These are phyloP conservation scores for Neomorphus geoffroyi DNA, from an alignment of 2,797 vertebrate genomes.

Conservation along the genomic window DNA sequence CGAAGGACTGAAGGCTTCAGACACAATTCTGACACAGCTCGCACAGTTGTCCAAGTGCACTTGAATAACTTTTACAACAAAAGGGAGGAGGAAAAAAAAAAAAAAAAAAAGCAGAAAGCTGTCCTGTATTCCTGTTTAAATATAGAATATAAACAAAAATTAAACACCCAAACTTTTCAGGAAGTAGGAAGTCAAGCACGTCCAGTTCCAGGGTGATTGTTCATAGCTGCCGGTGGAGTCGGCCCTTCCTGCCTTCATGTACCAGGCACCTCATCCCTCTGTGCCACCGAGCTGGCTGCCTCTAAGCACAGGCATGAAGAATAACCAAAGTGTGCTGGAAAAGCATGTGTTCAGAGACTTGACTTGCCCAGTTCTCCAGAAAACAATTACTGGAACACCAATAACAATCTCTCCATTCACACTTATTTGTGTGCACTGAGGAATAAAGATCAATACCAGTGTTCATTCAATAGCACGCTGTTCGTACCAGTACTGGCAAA, in stretches of 20 bases:
- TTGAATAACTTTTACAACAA: background rate
- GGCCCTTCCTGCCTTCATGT: background rate
- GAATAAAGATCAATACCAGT: background rate
- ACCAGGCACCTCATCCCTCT: rapidly evolving
- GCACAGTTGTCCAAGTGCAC: background rate
- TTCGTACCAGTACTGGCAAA: background rate
- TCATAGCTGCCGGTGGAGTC: background rate
- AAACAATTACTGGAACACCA: background rate
- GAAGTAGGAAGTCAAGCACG: background rate
- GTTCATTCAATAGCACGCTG: background rate
- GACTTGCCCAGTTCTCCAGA: background rate
- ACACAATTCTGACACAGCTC: background rate
- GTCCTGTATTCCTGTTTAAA: background rate
- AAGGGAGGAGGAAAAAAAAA: background rate
- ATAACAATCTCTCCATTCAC: background rate
- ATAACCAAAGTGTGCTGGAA: background rate
- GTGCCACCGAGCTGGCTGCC: background rate
- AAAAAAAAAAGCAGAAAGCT: background rate
- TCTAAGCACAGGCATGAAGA: background rate
- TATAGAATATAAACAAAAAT: background rate
- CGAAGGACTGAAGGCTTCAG: background rate
- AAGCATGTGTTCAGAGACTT: background rate
- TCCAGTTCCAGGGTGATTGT: background rate
- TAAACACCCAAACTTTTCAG: background rate
- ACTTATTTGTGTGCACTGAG: background rate